Evolutionary conservation across 2,113 vertebrate species (phyloP).

Genomic region (Zapus hudsonius): DNA sequence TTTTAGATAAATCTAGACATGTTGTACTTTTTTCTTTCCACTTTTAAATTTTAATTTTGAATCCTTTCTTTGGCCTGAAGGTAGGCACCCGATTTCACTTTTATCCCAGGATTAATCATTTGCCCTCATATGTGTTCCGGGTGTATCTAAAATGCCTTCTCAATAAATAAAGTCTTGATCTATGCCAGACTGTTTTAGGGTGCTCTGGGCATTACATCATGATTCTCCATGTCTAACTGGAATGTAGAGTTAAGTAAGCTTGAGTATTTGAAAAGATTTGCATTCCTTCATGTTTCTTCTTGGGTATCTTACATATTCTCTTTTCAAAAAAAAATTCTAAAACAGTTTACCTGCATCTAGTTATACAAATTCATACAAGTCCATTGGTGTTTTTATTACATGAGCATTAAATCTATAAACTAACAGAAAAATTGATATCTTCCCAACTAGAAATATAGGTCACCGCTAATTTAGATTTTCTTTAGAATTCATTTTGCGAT

Average conservation of each 20-base stretch:
- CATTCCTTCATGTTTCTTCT: not conserved
- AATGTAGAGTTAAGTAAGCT: not conserved
- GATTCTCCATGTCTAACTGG: not conserved
- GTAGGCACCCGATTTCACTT: not conserved
- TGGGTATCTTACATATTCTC: not conserved
- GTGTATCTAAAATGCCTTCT: not conserved
- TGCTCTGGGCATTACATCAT: not conserved
- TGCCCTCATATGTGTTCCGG: not conserved
- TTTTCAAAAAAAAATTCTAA: slow-evolving; percentile 1
- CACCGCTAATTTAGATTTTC: not conserved
- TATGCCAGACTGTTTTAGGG: not conserved
- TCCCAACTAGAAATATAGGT: not conserved
- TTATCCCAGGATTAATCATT: not conserved
- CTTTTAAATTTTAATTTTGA: slow-evolving; percentile 17
- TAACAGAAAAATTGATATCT: not conserved
- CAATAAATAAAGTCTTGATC: not conserved
- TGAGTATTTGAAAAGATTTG: not conserved
- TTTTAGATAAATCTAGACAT: slow-evolving; percentile 8
- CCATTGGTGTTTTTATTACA: not conserved
- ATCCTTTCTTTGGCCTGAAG: not conserved
- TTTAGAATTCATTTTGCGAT: not conserved
- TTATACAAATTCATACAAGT: not conserved
- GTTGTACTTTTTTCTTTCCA: not conserved
- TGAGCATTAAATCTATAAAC: not conserved
- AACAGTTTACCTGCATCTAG: not conserved